Evolutionary conservation across 2,888 invertebrate species (phyloP), one percentile per base, ranked within the genome.

Genomic region (Acrobasis repandana): DNA sequence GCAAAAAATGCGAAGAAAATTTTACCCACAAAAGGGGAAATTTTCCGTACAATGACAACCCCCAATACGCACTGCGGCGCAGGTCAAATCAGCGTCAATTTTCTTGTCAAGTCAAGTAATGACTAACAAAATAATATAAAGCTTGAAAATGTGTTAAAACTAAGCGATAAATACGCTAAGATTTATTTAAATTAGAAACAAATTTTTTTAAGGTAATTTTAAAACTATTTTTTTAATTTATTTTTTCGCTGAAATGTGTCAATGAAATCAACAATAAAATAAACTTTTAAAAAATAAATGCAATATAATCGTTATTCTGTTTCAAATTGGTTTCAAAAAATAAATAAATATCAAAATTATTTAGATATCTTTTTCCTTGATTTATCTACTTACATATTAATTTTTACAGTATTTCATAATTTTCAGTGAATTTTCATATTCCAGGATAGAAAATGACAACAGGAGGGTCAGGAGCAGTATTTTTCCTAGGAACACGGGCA

Each of bases 401-500:
- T 28, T 2, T 28, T 28, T 8, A 28, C 28, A 28, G 8, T 28
- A 28, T 28, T 28, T 28, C 6, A 4, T 28, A 28, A 28, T 28
- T 28, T 28, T 0, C 28, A 28, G 6, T 8, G 6, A 28, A 28
- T 28, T 28, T 28, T 43, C 11, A 28, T 28, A 9, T 34, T 51
- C 34, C 34, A 51, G 51, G 10, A 33, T 2, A 49, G 6, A 46
- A 15, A 52, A 91, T 91, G 91, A 77, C 86, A 43, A 73, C 84
- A 20, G 73, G 72, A 2, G 79, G 77, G 3, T 77, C 89, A 0
- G 88, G 89, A 4, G 90, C 91, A 0, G 91, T 91, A 43, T 91
- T 91, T 67, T 91, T 91, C 63, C 75, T 91, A 4, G 91, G 91
- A 34, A 82, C 83, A 1, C 72, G 90, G 64, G 90, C 91, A 1